A percentile compares a stretch with the other conserved stretches of the same genome.
Evolutionary conservation across 2,797 vertebrate genomes (phyloP).

Genomic region (Sebastes kiyomatsui): DNA sequence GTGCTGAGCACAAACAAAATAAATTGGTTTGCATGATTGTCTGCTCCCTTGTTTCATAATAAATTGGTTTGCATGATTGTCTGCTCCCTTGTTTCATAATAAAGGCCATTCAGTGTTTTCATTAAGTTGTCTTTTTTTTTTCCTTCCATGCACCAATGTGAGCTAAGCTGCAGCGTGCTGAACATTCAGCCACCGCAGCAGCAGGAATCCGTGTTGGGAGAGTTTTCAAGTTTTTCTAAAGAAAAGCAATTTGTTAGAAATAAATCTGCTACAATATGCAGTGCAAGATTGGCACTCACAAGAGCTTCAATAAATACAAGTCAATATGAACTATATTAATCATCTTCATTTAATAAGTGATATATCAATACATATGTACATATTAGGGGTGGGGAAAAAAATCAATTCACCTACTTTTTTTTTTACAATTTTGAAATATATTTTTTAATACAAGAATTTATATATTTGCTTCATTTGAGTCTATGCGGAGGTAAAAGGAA

Average conservation of each 20-base stretch:
- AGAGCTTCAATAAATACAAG: not conserved
- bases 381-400: too few species aligned
- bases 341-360: not conserved
- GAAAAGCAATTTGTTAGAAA: not conserved
- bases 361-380: too few species aligned
- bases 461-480: too few species aligned
- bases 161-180: not conserved
- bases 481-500: too few species aligned
- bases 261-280: not conserved
- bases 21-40: slow-evolving; percentile 38
- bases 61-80: slow-evolving; percentile 39
- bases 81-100: slow-evolving; percentile 38
- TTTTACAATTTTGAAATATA: too few species aligned
- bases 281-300: not conserved
- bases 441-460: too few species aligned
- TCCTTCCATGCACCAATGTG: not conserved
- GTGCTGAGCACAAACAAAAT: slow-evolving; percentile 41
- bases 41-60: slow-evolving; percentile 38
- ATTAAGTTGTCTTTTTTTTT: slow-evolving; percentile 17
- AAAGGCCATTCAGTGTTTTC: slow-evolving; percentile 35
- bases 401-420: too few species aligned
- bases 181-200: not conserved
- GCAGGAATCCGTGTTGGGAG: not conserved
- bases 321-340: not conserved
- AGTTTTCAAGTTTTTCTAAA: not conserved